Percentiles rank a stretch among this genome's conserved stretches.
Evolutionary conservation across 2,113 vertebrate genomes (phyloP).

Genomic region (Oriolus oriolus): DNA sequence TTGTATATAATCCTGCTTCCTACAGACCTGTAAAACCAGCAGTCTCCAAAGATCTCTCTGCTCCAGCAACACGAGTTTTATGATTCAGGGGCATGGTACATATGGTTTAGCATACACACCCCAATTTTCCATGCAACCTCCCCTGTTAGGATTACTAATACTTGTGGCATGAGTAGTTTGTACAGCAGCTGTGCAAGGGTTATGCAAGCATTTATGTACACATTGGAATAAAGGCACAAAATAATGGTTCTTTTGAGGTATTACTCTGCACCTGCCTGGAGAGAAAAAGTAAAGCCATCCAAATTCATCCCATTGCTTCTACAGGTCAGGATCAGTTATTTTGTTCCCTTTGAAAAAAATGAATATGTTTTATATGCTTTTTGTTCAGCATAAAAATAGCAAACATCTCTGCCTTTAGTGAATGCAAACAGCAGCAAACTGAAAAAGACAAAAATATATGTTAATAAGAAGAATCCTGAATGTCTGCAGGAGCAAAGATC

Average conservation of each 20-base stretch:
- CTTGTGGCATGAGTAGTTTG: constrained; percentile 64
- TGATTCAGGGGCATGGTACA: constrained; percentile 62
- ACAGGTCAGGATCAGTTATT: neutral
- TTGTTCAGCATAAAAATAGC: neutral
- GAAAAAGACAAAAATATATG: neutral
- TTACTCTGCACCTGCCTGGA: constrained; percentile 38
- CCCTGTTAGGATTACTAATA: constrained; percentile 68
- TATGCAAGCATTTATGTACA: constrained; percentile 65
- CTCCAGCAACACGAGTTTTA: constrained; percentile 43
- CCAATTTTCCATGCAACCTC: constrained; percentile 66
- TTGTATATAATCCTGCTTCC: constrained; percentile 30
- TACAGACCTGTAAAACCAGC: constrained; percentile 41
- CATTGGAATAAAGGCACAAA: constrained; percentile 52
- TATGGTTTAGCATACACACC: constrained; percentile 68
- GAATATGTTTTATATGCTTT: neutral
- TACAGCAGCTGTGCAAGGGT: constrained; percentile 64
- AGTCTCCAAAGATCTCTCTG: constrained; percentile 36
- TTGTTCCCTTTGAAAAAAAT: neutral
- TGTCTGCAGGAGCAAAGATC: neutral
- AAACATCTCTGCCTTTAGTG: neutral
- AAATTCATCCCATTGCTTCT: neutral
- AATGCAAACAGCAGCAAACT: neutral
- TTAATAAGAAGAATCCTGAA: neutral
- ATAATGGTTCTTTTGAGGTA: constrained; percentile 57
- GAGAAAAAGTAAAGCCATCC: constrained; percentile 18